Evolutionary conservation across 2,888 invertebrate genomes (phyloP), one percentile per base, ranked within the genome.

Genomic region (Zaprionus obscuricornis): DNA sequence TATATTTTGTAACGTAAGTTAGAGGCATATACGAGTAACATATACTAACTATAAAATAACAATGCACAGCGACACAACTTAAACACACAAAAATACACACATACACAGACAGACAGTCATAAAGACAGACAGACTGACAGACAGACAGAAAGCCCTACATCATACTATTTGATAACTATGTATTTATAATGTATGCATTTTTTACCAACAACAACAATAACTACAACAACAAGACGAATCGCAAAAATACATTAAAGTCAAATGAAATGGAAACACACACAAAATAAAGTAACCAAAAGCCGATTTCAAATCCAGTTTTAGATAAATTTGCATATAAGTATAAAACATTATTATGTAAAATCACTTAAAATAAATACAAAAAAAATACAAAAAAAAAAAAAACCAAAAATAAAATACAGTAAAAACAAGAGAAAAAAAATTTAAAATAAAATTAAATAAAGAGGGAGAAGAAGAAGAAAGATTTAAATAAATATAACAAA

Each of bases 161-260:
- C 65, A 71, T 63, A 77, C 78, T 78, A 76, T 84, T 84, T 81
- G 85, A 84, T 75, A 85, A 76, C 81, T 85, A 85, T 85, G 84
- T 85, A 85, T 85, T 85, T 85, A 86, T 85, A 83, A 81, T 85
- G 81, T 86, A 85, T 81, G 86, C 74, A 74, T 76, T 85, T 85
- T 85, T 86, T 85, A 75, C 69, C 75, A 74, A 58, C 57, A 51
- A 51, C 57, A 72, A 57, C 16, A 62, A 66, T 40, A 42, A 39
- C 18, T 59, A 62, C 16, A 63, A 29, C 52, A 45, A 29, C n/a
- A 34, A 33, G 6, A n/a, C 8, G 3, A 40, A 45, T 11, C 10
- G 22, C 16, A 45, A 45, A 33, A 27, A 50, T 65, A 62, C 57
- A 74, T 64, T 60, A 56, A 47, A 70, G 54, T 62, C 59, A 65